These are phyloP conservation scores for Antedon bifida DNA, from an alignment of 35 echinoderm and acorn worm species.

Conservation along the genomic window DNA sequence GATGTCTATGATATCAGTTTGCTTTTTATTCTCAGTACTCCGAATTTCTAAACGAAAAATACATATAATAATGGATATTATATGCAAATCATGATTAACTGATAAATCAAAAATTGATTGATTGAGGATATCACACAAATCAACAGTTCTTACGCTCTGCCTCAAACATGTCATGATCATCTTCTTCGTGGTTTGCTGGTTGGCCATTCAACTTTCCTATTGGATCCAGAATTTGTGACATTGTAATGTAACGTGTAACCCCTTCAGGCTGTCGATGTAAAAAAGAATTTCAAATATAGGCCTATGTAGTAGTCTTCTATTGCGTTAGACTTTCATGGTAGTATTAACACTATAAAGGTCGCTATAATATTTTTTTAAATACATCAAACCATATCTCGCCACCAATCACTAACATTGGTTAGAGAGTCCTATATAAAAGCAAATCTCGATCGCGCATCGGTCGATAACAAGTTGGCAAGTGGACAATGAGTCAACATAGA, in stretches of 20 bases:
- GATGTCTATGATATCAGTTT: background rate
- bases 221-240: slow-evolving; percentile 22
- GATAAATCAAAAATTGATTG: background rate
- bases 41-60: background rate
- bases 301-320: no score
- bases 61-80: background rate
- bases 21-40: background rate
- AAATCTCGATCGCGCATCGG: no score
- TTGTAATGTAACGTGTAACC: background rate
- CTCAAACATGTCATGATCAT: background rate
- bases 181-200: background rate
- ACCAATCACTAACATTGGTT: no score
- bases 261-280: slow-evolving; percentile 22
- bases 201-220: background rate
- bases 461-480: no score
- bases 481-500: no score
- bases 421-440: no score
- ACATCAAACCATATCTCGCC: no score
- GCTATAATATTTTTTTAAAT: no score
- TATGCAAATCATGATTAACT: background rate
- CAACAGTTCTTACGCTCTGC: background rate
- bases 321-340: no score
- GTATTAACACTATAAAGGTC: no score
- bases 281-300: background rate
- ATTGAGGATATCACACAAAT: no score